Base-by-base conservation (phyloP, 1,140 invertebrate species). In the Cotesia typhae region DNA sequence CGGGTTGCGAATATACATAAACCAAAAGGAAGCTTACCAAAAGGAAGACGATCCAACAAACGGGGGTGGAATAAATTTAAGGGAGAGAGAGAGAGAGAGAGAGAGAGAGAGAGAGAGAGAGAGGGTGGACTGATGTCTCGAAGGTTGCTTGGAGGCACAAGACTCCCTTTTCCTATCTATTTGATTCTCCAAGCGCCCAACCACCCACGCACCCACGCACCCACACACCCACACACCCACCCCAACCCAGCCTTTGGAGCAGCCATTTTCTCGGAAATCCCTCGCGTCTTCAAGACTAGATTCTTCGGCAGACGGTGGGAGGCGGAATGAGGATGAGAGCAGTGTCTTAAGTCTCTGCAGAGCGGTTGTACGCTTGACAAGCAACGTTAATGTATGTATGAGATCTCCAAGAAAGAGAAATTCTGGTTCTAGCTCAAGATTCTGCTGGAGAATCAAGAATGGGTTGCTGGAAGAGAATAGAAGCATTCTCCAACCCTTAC, bases 371-470 rank as follows among this genome's bases (percentile, higher is more conserved):
- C 74, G 78, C 73, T 78, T 84, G 83, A 84, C 82, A 83, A 83
- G 81, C 82, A 79, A 84, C 82, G 82, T 82, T 84, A 83, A 84
- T 83, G 80, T 84, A 84, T 84, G 83, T 83, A 84, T 84, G 82
- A 84, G 82, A 82, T 81, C 79, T 78, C 78, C 75, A 77, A 77
- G 71, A 51, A 67, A 47, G 67, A 35, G 47, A 35, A 63, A 38
- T 47, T 41, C 53, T 35, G 35, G 65, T 65, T 61, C 17, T 4
- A 68, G 66, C 59, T 37, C 64, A 37, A 3, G 47, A 59, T 10
- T 1, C 7, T 10, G 47, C 47, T 52, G 47, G 53, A 17, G 3
- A 17, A 59, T 10, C 9, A 28, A 28, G 20, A 20, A 59, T 17
- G 20, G 17, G 17, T 5, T 10, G 17, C 17, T 6, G 57, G 5